phyloP scores from a whole-genome alignment of 2,113 vertebrate species.

The Equus przewalskii region DNA sequence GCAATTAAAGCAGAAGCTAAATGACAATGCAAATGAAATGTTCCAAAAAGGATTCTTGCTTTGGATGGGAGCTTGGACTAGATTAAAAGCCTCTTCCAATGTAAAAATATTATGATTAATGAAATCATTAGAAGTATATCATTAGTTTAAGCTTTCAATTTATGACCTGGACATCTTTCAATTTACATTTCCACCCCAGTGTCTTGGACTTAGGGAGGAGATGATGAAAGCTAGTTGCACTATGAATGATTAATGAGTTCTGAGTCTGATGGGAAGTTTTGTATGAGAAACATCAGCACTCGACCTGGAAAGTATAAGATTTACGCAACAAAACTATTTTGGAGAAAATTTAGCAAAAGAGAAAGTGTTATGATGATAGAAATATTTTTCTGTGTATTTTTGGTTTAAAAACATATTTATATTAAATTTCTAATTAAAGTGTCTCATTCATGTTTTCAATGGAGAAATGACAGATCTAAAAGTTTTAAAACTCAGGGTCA shows the following conservation, averaged over 20 bases:
- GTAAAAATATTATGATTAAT: slow-evolving; percentile 9
- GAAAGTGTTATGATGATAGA: not conserved
- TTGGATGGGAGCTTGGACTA: not conserved
- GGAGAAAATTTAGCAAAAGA: not conserved
- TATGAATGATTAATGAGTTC: not conserved
- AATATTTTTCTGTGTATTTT: slow-evolving; percentile 7
- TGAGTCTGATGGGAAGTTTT: not conserved
- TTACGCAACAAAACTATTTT: not conserved
- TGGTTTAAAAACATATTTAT: not conserved
- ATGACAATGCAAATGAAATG: not conserved
- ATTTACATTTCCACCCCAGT: not conserved
- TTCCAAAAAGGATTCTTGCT: not conserved
- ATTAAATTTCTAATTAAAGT: slow-evolving; percentile 1
- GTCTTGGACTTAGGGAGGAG: not conserved
- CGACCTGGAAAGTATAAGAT: not conserved
- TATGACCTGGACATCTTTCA: not conserved
- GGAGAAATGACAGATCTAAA: not conserved
- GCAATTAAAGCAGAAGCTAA: not conserved
- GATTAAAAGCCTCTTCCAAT: not conserved
- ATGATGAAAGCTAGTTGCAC: not conserved
- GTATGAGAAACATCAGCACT: not conserved
- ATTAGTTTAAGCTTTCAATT: slow-evolving; percentile 34
- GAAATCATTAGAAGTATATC: not conserved
- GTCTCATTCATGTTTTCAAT: not conserved
- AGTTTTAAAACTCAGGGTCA: not conserved